A percentile compares a stretch with the other conserved stretches of the same genome.
These are phyloP conservation scores for Heliconius himera DNA, from an alignment of 1,140 invertebrate genomes.

Conservation along the genomic window DNA sequence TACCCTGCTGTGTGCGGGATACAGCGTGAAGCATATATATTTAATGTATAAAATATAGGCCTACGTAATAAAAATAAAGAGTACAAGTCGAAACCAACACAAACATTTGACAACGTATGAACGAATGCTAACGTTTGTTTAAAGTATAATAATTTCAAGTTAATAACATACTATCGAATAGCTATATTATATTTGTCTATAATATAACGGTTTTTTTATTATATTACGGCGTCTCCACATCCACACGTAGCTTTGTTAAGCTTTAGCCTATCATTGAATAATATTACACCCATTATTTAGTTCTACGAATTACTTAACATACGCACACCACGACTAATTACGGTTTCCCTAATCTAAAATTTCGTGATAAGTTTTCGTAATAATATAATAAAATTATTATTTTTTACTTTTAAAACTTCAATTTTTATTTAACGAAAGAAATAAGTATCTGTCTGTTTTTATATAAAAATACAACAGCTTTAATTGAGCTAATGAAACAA, in stretches of 20 bases:
- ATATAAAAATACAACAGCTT: background rate
- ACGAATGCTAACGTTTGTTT: slow-evolving; percentile 16
- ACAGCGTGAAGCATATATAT: too few relatives aligned
- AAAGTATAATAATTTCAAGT: slow-evolving; percentile 40
- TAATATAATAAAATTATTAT: too few relatives aligned
- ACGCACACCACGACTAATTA: background rate
- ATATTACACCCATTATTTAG: slow-evolving; percentile 20
- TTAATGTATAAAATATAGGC: background rate
- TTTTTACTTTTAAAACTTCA: too few relatives aligned
- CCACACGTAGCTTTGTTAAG: slow-evolving; percentile 51
- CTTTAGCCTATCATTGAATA: slow-evolving; percentile 28
- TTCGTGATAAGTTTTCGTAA: background rate
- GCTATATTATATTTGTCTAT: slow-evolving; percentile 54
- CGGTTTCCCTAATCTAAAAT: background rate
- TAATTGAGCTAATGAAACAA: background rate
- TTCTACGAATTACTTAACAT: slow-evolving; percentile 15
- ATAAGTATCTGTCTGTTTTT: too few relatives aligned
- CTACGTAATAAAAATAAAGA: background rate
- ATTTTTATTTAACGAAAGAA: too few relatives aligned
- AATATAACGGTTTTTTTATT: slow-evolving; percentile 56
- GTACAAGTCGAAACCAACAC: background rate
- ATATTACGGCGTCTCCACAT: slow-evolving; percentile 46
- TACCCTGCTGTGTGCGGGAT: too few relatives aligned
- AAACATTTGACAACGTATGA: background rate
- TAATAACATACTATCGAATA: slow-evolving; percentile 39